Conservation (phyloP, 2,888 invertebrate genomes). For the Acleris laterana region DNA sequence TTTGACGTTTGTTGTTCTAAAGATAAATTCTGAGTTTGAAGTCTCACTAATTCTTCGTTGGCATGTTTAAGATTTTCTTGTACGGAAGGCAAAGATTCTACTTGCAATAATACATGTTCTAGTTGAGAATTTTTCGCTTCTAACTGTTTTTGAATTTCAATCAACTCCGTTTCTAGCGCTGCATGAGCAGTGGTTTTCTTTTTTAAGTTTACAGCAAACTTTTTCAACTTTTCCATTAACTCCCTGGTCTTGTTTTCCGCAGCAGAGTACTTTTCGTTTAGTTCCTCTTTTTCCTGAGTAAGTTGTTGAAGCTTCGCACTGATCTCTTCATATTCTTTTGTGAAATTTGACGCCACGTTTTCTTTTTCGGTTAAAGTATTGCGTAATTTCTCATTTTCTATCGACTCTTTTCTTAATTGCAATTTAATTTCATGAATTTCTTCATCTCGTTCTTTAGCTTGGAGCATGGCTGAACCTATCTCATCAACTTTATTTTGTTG, state of each 20-base stretch:
- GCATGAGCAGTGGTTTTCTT: conserved; percentile 87
- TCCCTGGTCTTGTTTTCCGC: conserved; percentile 87
- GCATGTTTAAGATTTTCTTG: conserved; percentile 71
- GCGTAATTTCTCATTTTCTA: conserved; percentile 86
- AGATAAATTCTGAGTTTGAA: conserved; percentile 58
- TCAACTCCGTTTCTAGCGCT: conserved; percentile 85
- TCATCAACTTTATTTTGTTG: conserved; percentile 78
- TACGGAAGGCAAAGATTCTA: conserved; percentile 64
- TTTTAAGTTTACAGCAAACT: conserved; percentile 90
- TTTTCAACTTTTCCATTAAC: conserved; percentile 90
- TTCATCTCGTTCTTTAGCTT: conserved; percentile 83
- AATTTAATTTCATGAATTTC: conserved; percentile 82
- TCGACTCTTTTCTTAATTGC: conserved; percentile 84
- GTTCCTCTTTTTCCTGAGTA: conserved; percentile 70
- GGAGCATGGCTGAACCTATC: conserved; percentile 67
- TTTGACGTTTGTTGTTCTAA: conserved; percentile 62
- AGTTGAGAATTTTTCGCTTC: conserved; percentile 60
- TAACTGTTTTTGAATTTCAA: conserved; percentile 64
- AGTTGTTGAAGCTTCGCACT: conserved; percentile 67
- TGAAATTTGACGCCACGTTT: conserved; percentile 71
- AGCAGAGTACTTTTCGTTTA: conserved; percentile 60
- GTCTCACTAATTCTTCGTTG: conserved; percentile 67
- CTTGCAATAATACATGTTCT: conserved; percentile 65
- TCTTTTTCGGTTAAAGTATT: conserved; percentile 83
- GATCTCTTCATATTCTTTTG: conserved; percentile 73